Base-by-base conservation (phyloP, 2,113 vertebrate genomes). In the Cisticola juncidis region DNA sequence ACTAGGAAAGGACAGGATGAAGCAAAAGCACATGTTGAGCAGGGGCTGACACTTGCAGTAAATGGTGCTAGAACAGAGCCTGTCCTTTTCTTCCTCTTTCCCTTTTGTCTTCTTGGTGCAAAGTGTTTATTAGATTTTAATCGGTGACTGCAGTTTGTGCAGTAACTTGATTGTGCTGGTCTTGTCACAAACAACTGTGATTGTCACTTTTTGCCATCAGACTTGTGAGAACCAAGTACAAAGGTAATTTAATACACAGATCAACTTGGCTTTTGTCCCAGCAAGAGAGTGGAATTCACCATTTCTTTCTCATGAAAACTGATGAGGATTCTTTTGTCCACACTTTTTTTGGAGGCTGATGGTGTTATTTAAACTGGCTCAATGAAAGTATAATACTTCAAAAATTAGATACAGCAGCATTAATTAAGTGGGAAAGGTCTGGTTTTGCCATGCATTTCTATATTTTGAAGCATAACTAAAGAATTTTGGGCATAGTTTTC, bases 391-490 rank as follows among this genome's bases (percentile, higher is more conserved):
- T 83, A 90, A 64, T 87, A 38, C 70, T 94, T 96, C 62, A 92
- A 90, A 95, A 84, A 87, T 77, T 96, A 60, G 92, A 62, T 69
- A 68, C 65, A 94, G 82, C 54, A 86, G 42, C 50, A 64, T 87
- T 86, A 92, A 81, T 94, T 78, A 82, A 86, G 70, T 74, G 86
- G 81, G 91, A 92, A 96, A 82, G 71, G 71, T 85, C 50, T 54
- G 14, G 9, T 92, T 92, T 96, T 66, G 61, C 60, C 65, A 56
- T 83, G 74, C 90, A 79, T 91, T 96, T 86, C 77, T 95, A 42
- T 86, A 60, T 84, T 96, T 94, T 61, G 81, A 60, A 94, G 93
- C 93, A 95, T 96, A 96, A 86, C 92, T 95, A 95, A 97, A 90
- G 90, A 79, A 90, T 96, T 96, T 91, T 86, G 78, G 14, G 25